Percentiles rank a stretch among this genome's conserved stretches.
Evolutionary conservation across 2,797 vertebrate species (phyloP).

Genomic region (Botia kubotai): DNA sequence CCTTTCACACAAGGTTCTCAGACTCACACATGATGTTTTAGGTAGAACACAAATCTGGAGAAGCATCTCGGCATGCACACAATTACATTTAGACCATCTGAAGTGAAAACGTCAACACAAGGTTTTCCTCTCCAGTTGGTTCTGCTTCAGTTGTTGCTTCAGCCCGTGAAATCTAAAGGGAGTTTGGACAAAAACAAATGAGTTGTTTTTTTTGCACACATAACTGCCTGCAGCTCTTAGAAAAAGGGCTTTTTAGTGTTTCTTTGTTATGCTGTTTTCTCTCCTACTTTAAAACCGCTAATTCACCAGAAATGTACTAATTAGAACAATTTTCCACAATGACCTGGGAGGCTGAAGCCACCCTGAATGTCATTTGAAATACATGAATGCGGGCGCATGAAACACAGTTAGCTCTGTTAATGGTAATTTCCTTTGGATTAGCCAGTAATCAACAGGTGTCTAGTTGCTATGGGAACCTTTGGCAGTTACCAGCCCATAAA

Average conservation of each 20-base stretch:
- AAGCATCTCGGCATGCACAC: background rate
- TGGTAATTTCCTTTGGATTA: constrained; percentile 43
- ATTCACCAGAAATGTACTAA: constrained; percentile 29
- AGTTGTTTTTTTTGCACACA: constrained; percentile 6
- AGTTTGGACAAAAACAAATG: constrained; percentile 41
- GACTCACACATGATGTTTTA: background rate
- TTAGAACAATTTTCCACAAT: constrained; percentile 23
- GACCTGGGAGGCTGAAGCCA: constrained; percentile 23
- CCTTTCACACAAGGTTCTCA: background rate
- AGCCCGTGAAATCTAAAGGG: constrained; percentile 31
- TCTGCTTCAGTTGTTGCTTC: constrained; percentile 31
- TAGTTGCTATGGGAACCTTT: constrained; percentile 36
- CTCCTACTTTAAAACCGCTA: constrained; percentile 20
- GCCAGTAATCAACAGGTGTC: constrained; percentile 49
- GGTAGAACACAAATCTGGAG: constrained; percentile 11
- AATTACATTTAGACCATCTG: constrained; percentile 28
- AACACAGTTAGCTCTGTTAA: constrained; percentile 38
- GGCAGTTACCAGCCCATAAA: constrained; percentile 46
- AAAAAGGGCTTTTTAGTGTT: constrained; percentile 12
- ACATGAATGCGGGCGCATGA: constrained; percentile 9
- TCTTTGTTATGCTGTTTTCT: constrained; percentile 32
- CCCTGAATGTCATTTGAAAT: background rate
- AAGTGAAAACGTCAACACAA: constrained; percentile 33
- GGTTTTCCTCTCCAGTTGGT: constrained; percentile 40
- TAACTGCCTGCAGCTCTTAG: constrained; percentile 13